These are phyloP conservation scores for Bellardia pandia DNA, from an alignment of 2,888 invertebrate species.

Conservation along the genomic window DNA sequence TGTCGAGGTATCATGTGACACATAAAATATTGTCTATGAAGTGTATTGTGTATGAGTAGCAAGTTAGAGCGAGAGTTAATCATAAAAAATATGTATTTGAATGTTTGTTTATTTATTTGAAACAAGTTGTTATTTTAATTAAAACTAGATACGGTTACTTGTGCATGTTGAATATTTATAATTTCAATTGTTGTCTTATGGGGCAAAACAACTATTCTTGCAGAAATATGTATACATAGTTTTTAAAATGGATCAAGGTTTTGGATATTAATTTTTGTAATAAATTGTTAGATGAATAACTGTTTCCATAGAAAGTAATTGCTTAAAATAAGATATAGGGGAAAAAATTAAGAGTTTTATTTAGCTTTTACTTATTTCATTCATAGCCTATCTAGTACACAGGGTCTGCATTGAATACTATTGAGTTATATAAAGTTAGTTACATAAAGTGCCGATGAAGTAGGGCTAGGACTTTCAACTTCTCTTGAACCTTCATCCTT, in stretches of 20 bases:
- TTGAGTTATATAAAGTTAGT: too few species aligned
- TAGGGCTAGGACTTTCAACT: too few species aligned
- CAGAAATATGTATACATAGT: neutral
- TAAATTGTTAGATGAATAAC: too few species aligned
- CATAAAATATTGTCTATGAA: conserved; percentile 64
- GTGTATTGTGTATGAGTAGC: conserved; percentile 38
- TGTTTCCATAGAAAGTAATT: too few species aligned
- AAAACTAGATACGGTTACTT: conserved; percentile 20
- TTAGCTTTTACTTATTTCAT: too few species aligned
- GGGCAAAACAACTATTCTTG: neutral
- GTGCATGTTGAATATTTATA: conserved; percentile 26
- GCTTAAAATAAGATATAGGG: too few species aligned
- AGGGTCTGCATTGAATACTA: too few species aligned
- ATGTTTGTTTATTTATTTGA: conserved; percentile 57
- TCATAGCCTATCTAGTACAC: too few species aligned
- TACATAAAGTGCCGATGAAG: too few species aligned
- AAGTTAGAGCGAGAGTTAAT: conserved; percentile 58
- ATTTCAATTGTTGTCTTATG: conserved; percentile 24
- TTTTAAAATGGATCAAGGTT: neutral
- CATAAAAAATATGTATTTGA: conserved; percentile 59
- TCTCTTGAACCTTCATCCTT: too few species aligned
- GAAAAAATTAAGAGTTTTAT: too few species aligned
- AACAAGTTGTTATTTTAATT: conserved; percentile 60
- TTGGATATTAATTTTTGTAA: too few species aligned
- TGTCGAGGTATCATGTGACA: conserved; percentile 60